phyloP scores from a whole-genome alignment of 1,140 invertebrate species.

The Dendroctonus ponderosae region DNA sequence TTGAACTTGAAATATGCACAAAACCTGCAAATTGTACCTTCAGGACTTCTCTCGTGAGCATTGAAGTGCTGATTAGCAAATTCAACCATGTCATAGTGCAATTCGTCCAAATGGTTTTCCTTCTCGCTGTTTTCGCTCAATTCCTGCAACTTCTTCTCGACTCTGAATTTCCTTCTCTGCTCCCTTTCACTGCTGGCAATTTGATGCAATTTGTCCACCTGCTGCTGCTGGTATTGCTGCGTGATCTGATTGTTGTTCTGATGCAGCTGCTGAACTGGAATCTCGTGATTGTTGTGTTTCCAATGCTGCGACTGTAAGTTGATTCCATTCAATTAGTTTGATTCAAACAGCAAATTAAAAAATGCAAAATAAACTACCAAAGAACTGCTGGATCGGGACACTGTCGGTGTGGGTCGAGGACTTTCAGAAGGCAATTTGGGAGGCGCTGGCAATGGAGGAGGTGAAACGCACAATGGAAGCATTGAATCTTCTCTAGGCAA shows the following conservation, averaged over 20 bases:
- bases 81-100: slow-evolving; percentile 82
- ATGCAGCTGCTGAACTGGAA: slow-evolving; percentile 25
- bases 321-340: background rate
- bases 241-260: slow-evolving; percentile 13
- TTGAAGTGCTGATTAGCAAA: slow-evolving; percentile 95
- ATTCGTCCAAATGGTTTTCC: slow-evolving; percentile 55
- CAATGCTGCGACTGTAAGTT: slow-evolving; percentile 44
- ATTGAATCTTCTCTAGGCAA: slow-evolving; percentile 64
- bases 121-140: slow-evolving; percentile 61
- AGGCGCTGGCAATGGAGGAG: slow-evolving; percentile 56
- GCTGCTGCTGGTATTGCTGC: slow-evolving; percentile 19
- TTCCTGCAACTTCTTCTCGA: slow-evolving; percentile 83
- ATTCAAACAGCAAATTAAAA: background rate
- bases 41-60: slow-evolving; percentile 78
- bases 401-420: slow-evolving; percentile 51
- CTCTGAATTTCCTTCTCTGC: slow-evolving; percentile 75
- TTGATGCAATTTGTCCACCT: slow-evolving; percentile 31
- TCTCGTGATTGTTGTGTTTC: slow-evolving; percentile 44
- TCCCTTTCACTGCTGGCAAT: slow-evolving; percentile 59
- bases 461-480: slow-evolving; percentile 50
- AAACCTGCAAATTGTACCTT: slow-evolving; percentile 52
- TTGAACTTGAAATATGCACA: no score
- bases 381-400: slow-evolving; percentile 41
- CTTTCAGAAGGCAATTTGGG: slow-evolving; percentile 52
- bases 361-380: slow-evolving; percentile 35